Base-by-base conservation (phyloP, 2,888 invertebrate species). In the Eueremaeus valkanovi region DNA sequence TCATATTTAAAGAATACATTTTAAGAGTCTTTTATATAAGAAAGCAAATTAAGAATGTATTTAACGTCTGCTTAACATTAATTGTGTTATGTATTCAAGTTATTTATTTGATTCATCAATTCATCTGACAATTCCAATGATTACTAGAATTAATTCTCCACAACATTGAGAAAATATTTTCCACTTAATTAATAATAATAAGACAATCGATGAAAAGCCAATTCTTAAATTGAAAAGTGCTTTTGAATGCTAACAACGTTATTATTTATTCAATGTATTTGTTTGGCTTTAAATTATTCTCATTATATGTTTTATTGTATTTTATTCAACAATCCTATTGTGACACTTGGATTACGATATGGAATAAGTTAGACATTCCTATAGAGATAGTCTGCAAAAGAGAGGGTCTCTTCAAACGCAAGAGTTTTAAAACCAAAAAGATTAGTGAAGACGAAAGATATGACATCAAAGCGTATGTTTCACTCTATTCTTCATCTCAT, bases 311-410 rank as follows among this genome's bases (percentile, higher is more conserved):
- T 13, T 29, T 45, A 18, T 21, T 42, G 3, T 42, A 42, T 3
- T 45, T 45, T 8, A 8, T 45, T 45, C 27, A 27, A 27, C n/a
- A 45, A 1, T 40, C 3, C 16, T 21, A 9, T 70, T 70, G 75
- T 61, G 75, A 75, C 29, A 75, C 75, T 16, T 75, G 75, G 75
- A 75, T 75, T 11, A 75, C 75, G 51, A 13, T 75, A 27, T 75
- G 75, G 75, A 75, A 75, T 49, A 75, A 75, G 27, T 24, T 75
- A 16, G 72, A 75, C 31, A 45, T 61, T 3, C 75, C 75, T 27
- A n/a, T 75, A 13, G 66, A 66, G 16, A 58, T 75, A 6, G 72
- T 72, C 16, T 75, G 75, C 55, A 45, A 58, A 49, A 33, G 75
- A 24, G 75, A 75, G 16, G 72, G 72, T 9, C 29, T 3, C 1